Base-by-base conservation (phyloP, 92 coral and sea anemone genomes). In the Paramuricea clavata region DNA sequence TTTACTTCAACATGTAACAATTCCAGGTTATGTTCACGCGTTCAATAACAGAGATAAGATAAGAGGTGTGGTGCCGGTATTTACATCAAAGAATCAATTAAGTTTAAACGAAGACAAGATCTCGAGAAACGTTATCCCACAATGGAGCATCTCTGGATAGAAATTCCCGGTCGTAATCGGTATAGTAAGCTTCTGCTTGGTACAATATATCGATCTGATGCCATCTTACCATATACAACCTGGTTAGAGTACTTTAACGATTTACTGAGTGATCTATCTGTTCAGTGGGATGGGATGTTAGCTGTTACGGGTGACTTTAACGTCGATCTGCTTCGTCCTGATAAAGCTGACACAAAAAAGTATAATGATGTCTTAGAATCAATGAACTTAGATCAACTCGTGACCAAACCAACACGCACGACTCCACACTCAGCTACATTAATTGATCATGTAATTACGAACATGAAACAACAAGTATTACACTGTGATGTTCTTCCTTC, bases 401-500 rank as follows among this genome's bases (percentile, higher is more conserved):
- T 82, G 62, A 82, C 86, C 60, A 68, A 82, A 67, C 39, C 82
- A 49, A 76, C 82, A 0, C 86, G 86, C 57, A 64, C 77, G 5
- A 82, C 87, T 69, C 52, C 6, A 57, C 25, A 69, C 52, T 83
- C 87, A 13, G 62, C 47, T 31, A 69, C 87, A 69, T 76, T 83
- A 32, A 83, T 83, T 49, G 87, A 83, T 41, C 87, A 83, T 32
- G 69, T 69, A 22, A 83, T 83, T n/a, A n/a, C n/a, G n/a, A n/a
- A n/a, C n/a, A n/a, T n/a, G n/a, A n/a, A n/a, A n/a, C n/a, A n/a
- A n/a, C 78, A 69, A 75, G 87, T 39, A 30, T 69, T 13, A 69
- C 87, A 83, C 87, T 83, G 87, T 75, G 78, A 81, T 65, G 86
- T 81, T 39, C 41, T 82, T n/a, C n/a, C n/a, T n/a, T n/a, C n/a